Conservation (phyloP, 2,113 vertebrate species). For the Pygoscelis antarcticus region DNA sequence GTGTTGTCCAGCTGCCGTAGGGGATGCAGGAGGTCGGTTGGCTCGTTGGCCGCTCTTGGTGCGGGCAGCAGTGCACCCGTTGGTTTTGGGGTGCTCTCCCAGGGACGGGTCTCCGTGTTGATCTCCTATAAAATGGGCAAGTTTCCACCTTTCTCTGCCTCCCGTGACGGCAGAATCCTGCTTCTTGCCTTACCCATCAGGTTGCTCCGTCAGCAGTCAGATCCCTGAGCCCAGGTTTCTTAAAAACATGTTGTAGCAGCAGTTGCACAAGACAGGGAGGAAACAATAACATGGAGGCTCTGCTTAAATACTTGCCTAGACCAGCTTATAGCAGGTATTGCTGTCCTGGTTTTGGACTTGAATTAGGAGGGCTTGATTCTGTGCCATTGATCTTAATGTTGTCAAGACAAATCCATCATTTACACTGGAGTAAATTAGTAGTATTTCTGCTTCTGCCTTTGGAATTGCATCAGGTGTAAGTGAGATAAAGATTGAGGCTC, state of each 20-base stretch:
- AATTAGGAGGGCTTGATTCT: neutral
- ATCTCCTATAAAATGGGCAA: neutral
- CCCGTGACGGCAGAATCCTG: accelerated
- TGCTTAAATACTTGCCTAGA: neutral
- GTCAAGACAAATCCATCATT: neutral
- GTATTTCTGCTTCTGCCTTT: neutral
- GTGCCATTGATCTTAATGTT: neutral
- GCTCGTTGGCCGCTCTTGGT: accelerated
- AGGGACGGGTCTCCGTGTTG: neutral
- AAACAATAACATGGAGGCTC: neutral
- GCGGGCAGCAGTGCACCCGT: neutral
- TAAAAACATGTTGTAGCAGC: neutral
- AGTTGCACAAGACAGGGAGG: neutral
- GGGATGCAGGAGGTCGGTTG: neutral
- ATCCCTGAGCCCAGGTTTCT: neutral
- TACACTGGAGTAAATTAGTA: neutral
- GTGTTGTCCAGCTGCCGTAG: accelerated
- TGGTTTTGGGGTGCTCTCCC: neutral
- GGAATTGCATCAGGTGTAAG: neutral
- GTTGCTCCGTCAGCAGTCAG: neutral
- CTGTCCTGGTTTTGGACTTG: neutral
- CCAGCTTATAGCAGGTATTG: neutral
- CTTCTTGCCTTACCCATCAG: neutral
- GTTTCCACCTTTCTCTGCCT: neutral
- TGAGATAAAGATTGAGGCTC: neutral